A percentile compares a stretch with the other conserved stretches of the same genome.
Evolutionary conservation across 1,140 invertebrate species (phyloP).

Genomic region (Drosophila sp.): DNA sequence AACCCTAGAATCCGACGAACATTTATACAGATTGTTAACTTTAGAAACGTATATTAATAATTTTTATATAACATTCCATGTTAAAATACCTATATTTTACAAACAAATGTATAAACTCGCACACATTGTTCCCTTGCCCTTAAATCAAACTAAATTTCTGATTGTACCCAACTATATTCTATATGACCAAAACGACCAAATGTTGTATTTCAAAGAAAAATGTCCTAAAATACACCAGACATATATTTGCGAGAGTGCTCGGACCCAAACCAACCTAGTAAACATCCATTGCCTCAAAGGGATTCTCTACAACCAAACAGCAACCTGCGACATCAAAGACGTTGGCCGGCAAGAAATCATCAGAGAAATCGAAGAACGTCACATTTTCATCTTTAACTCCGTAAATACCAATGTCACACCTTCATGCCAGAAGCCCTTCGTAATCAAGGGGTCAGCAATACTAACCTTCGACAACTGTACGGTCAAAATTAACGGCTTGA

Average conservation of each 20-base stretch:
- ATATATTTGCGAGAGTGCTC: constrained; percentile 11
- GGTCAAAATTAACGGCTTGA: too few relatives aligned
- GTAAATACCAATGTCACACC: too few relatives aligned
- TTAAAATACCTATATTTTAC: not conserved
- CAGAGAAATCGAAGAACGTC: too few relatives aligned
- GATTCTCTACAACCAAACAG: too few relatives aligned
- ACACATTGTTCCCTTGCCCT: constrained; percentile 1
- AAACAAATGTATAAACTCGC: not conserved
- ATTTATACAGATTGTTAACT: constrained; percentile 8
- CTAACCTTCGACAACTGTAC: too few relatives aligned
- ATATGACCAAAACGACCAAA: not conserved
- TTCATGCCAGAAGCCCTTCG: too few relatives aligned
- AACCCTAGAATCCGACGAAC: constrained; percentile 6
- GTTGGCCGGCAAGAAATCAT: too few relatives aligned
- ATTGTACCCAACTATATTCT: not conserved
- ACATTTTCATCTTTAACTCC: too few relatives aligned
- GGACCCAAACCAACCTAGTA: too few relatives aligned
- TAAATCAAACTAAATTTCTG: not conserved
- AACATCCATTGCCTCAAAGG: too few relatives aligned
- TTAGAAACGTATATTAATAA: constrained; percentile 4
- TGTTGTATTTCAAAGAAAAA: not conserved
- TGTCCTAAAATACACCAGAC: constrained; percentile 13
- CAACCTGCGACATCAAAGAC: too few relatives aligned
- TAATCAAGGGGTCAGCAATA: too few relatives aligned
- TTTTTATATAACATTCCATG: not conserved